Evolutionary conservation across 2,888 invertebrate species (phyloP).

Genomic region (Lochmaea capreae): DNA sequence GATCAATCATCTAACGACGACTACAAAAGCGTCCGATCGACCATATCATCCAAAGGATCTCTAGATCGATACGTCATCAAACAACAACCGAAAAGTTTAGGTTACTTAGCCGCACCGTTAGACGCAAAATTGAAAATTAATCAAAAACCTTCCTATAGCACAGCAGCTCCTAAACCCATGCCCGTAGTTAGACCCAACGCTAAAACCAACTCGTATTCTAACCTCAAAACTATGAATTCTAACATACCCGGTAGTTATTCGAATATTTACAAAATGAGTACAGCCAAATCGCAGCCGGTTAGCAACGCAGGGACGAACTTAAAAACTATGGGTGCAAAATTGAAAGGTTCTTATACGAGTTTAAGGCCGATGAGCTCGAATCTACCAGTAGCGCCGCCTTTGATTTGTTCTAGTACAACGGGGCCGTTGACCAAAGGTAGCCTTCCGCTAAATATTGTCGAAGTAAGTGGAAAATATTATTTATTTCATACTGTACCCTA

Average conservation of each 20-base stretch:
- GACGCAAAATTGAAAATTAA: slow-evolving; percentile 45
- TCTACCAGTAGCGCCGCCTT: slow-evolving; percentile 58
- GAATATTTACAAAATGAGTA: slow-evolving; percentile 45
- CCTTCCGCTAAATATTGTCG: slow-evolving; percentile 41
- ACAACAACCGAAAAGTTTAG: slow-evolving; percentile 50
- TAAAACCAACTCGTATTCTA: slow-evolving; percentile 45
- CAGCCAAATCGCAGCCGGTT: slow-evolving; percentile 26
- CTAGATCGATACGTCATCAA: slow-evolving; percentile 47
- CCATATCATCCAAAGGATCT: slow-evolving; percentile 52
- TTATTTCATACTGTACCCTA: no score
- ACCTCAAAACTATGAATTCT: slow-evolving; percentile 41
- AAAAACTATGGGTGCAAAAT: slow-evolving; percentile 56
- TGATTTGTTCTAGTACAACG: slow-evolving; percentile 43
- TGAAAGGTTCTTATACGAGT: slow-evolving; percentile 62
- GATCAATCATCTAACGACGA: slow-evolving; percentile 61
- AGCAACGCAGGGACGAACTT: slow-evolving; percentile 50
- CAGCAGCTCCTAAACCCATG: slow-evolving; percentile 46
- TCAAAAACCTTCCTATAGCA: slow-evolving; percentile 48
- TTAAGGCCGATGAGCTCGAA: slow-evolving; percentile 58
- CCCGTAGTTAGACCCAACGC: slow-evolving; percentile 33
- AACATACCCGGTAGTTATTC: slow-evolving; percentile 46
- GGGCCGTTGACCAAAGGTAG: slow-evolving; percentile 43
- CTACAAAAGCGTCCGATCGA: slow-evolving; percentile 55
- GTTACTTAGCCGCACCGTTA: slow-evolving; percentile 37
- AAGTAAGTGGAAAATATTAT: slow-evolving; percentile 38